A percentile compares a stretch with the other conserved stretches of the same genome.
Conservation (phyloP, 1,140 invertebrate genomes). For the Zaprionus ghesquierei region DNA sequence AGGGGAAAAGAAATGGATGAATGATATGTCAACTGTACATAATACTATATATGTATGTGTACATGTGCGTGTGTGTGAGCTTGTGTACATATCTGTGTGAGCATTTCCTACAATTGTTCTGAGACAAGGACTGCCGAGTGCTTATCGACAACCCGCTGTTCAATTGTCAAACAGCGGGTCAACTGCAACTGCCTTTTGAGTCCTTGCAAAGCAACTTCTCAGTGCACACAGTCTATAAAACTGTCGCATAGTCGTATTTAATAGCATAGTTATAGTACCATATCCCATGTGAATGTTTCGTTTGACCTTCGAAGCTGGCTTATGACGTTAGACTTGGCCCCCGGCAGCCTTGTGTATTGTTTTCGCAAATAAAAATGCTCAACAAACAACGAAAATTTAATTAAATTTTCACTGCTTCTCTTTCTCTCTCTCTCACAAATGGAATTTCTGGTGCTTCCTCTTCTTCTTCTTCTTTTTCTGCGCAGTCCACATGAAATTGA, state of each 20-base stretch:
- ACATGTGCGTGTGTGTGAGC: background rate
- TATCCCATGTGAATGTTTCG: background rate
- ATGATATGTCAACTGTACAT: background rate
- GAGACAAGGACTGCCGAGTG: conserved; percentile 6
- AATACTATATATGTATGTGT: background rate
- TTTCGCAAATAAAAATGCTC: conserved; percentile 30
- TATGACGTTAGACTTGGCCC: background rate
- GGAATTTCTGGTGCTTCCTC: background rate
- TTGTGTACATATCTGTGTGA: background rate
- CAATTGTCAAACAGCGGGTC: background rate
- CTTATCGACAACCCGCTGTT: conserved; percentile 18
- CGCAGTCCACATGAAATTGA: conserved; percentile 9
- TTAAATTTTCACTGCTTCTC: conserved; percentile 45
- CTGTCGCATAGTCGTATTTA: background rate
- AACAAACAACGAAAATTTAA: conserved; percentile 43
- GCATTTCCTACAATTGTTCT: background rate
- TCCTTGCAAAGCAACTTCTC: background rate
- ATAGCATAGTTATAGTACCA: background rate
- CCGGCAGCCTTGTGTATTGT: conserved; percentile 7
- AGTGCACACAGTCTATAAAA: background rate
- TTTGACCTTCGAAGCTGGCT: background rate
- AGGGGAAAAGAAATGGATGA: conserved; percentile 40
- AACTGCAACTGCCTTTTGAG: background rate
- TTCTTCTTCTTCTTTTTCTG: too few species aligned
- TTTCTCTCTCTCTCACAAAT: background rate